Evolutionary conservation across 1,140 invertebrate genomes (phyloP), one percentile per base, ranked within the genome.

Genomic region (Drosophila neocordata): DNA sequence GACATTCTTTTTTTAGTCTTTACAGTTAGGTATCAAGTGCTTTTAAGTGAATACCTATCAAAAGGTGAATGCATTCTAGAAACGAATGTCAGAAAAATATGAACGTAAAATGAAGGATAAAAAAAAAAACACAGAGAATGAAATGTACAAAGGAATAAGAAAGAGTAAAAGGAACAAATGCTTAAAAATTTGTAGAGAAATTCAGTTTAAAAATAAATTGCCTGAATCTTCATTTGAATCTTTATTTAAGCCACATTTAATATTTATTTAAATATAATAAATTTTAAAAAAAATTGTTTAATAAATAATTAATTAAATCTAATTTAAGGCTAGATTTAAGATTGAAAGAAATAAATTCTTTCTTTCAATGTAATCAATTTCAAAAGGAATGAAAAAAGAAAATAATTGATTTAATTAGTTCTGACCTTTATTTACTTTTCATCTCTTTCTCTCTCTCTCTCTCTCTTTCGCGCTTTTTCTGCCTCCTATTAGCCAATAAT

Each of bases 221-320:
- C n/a, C n/a, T n/a, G n/a, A n/a, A n/a, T n/a, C n/a, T n/a, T n/a
- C n/a, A n/a, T n/a, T n/a, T n/a, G n/a, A n/a, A n/a, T n/a, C n/a
- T n/a, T n/a, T n/a, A n/a, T n/a, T n/a, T n/a, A n/a, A n/a, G n/a
- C n/a, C n/a, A n/a, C n/a, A n/a, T n/a, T n/a, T n/a, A n/a, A n/a
- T n/a, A n/a, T n/a, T n/a, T n/a, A n/a, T n/a, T n/a, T n/a, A n/a
- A n/a, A n/a, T n/a, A n/a, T n/a, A n/a, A 24, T 24, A 24, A 31
- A 31, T 31, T 31, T 3, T 6, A 6, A 1, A 31, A 31, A 6
- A 31, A 31, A 18, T 7, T 2, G 70, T 63, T 73, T 68, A 72
- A 63, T 68, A 64, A 58, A 62, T 52, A 68, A 38, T 24, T 24
- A 24, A 24, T 24, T 2, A 4, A 24, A 24, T 24, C 22, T 24